Conservation (phyloP, 2,113 vertebrate species). For the Desmodus rotundus region DNA sequence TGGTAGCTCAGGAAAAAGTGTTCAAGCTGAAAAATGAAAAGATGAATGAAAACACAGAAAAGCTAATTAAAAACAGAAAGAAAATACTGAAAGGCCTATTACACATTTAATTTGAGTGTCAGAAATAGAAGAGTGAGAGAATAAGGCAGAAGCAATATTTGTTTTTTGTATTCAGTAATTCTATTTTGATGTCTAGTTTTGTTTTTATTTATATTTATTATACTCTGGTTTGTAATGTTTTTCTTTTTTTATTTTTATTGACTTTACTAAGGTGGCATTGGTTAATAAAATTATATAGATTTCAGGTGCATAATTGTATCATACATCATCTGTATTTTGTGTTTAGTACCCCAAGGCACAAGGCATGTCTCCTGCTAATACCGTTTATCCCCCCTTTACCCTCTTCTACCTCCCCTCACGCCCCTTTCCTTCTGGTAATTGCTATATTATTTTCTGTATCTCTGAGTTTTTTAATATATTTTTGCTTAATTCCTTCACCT, state of each 20-base stretch:
- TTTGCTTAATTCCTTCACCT: too few relatives aligned
- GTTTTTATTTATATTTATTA: background rate
- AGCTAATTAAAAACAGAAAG: background rate
- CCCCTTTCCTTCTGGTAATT: too few relatives aligned
- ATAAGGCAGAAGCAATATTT: background rate
- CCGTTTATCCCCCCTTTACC: too few relatives aligned
- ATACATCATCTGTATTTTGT: too few relatives aligned
- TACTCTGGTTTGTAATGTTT: background rate
- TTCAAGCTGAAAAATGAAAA: background rate
- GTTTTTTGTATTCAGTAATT: background rate
- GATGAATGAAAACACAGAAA: background rate
- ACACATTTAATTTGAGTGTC: background rate
- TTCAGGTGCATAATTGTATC: too few relatives aligned
- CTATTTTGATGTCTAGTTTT: background rate
- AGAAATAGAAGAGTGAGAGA: background rate
- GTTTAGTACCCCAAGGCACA: too few relatives aligned
- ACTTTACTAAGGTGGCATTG: background rate
- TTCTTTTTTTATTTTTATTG: background rate
- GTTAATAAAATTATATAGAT: too few relatives aligned
- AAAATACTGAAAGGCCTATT: background rate
- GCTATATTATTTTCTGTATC: too few relatives aligned
- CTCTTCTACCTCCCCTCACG: too few relatives aligned
- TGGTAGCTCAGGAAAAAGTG: background rate
- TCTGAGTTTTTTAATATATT: too few relatives aligned
- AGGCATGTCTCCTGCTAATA: too few relatives aligned